A percentile compares a stretch with the other conserved stretches of the same genome.
phyloP scores from a whole-genome alignment of 2,888 invertebrate genomes.

The Venustoraphidia nigricollis region DNA sequence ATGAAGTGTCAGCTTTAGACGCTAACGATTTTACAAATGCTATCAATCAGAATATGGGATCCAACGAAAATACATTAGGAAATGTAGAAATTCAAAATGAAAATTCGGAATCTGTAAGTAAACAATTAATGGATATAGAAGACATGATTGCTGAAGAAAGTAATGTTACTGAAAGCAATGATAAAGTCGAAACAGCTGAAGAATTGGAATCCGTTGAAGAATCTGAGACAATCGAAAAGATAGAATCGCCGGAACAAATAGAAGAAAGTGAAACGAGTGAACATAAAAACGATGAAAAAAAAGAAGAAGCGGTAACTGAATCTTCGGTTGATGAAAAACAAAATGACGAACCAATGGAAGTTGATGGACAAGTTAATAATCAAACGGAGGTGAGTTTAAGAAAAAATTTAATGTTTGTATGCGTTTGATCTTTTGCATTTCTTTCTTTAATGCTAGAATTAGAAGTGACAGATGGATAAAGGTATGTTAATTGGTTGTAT shows the following conservation, averaged over 20 bases:
- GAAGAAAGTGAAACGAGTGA: conserved; percentile 15
- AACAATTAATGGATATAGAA: conserved; percentile 7
- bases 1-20: too few species aligned
- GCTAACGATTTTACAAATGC: too few species aligned
- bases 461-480: too few species aligned
- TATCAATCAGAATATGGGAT: too few species aligned
- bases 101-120: conserved; percentile 2
- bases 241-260: conserved; percentile 18
- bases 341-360: conserved; percentile 14
- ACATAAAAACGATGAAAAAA: conserved; percentile 17
- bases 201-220: conserved; percentile 10
- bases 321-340: conserved; percentile 22
- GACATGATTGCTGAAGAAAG: conserved; percentile 4
- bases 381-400: conserved; percentile 10
- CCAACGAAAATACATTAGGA: too few species aligned
- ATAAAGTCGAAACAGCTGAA: conserved; percentile 12
- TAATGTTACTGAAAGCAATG: conserved; percentile 9
- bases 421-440: conserved; percentile 2
- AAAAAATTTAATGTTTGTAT: conserved; percentile 3
- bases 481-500: too few species aligned
- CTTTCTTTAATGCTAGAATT: too few species aligned
- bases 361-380: conserved; percentile 17
- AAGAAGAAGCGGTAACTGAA: conserved; percentile 15
- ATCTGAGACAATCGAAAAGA: conserved; percentile 13
- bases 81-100: background rate